Conservation (phyloP, 2,113 vertebrate species). For the Pao palembangensis region DNA sequence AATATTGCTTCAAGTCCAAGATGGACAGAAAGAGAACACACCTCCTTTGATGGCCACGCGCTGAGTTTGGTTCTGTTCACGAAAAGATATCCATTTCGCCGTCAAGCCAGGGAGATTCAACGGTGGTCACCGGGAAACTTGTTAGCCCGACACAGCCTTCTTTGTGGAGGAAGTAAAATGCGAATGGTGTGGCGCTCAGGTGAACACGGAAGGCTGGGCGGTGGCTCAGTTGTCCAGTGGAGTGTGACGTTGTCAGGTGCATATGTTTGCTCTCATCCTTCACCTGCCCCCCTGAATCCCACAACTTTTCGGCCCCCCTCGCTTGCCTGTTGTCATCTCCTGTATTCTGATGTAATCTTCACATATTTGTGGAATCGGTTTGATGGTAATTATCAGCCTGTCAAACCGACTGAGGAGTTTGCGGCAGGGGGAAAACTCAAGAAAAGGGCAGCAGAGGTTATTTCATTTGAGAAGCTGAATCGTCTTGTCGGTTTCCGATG, state of each 20-base stretch:
- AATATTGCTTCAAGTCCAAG: slow-evolving; percentile 37
- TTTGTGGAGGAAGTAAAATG: neutral
- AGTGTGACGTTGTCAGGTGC: slow-evolving; percentile 38
- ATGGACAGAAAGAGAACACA: slow-evolving; percentile 15
- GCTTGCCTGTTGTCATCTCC: slow-evolving; percentile 13
- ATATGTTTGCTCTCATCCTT: slow-evolving; percentile 15
- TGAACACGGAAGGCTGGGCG: slow-evolving; percentile 11
- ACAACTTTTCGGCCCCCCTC: slow-evolving; percentile 11
- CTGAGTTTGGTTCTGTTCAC: slow-evolving; percentile 1
- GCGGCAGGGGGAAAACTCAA: slow-evolving; percentile 25
- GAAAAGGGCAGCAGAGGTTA: slow-evolving; percentile 16
- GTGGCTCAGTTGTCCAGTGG: slow-evolving; percentile 29
- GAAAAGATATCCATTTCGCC: slow-evolving; percentile 5
- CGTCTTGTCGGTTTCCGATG: slow-evolving; percentile 11
- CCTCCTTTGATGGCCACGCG: slow-evolving; percentile 5
- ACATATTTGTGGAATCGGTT: slow-evolving; percentile 52
- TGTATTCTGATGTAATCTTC: slow-evolving; percentile 42
- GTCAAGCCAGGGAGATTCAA: slow-evolving; percentile 3
- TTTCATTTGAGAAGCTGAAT: slow-evolving; percentile 4
- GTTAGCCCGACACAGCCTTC: too few relatives aligned
- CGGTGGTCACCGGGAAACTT: too few relatives aligned
- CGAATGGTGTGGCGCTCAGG: slow-evolving; percentile 16
- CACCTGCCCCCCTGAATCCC: slow-evolving; percentile 12
- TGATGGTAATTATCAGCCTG: slow-evolving; percentile 50
- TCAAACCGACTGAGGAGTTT: slow-evolving; percentile 36